Base-by-base conservation (phyloP, 2,888 invertebrate genomes). In the Drosophila borborema region DNA sequence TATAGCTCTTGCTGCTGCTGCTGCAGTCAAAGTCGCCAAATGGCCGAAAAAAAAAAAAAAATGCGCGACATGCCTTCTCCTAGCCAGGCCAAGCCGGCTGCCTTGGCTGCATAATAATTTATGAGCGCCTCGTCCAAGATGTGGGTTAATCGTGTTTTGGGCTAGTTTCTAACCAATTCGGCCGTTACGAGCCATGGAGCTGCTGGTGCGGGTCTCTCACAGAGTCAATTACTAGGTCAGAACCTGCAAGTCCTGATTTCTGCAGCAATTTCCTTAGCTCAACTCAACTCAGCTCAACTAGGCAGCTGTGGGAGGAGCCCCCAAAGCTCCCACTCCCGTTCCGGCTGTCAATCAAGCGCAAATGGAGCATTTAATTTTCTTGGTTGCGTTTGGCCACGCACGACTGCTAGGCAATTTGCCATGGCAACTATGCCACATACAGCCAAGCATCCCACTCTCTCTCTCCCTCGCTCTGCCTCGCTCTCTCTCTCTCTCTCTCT, bases 101-200 rank as follows among this genome's bases (percentile, higher is more conserved):
- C 68, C 65, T 67, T 65, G 73, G 72, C 90, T 90, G 90, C 91
- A 90, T 86, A 91, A 92, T 92, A 93, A 93, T 93, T 93, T 93
- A 93, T 93, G 92, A 92, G 91, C 91, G 92, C 92, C 91, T 91
- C 92, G 91, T 91, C 92, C 91, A 86, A 92, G 92, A 93, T 93
- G 93, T 93, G 93, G 92, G 92, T 93, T 93, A 93, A 92, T 93
- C 93, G 93, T 93, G 92, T 92, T 92, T 90, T 92, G 89, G 91
- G 91, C 92, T 91, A 92, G 90, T 86, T 90, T 83, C 76, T 62
- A 73, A 65, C 54, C 79, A 77, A 67, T 64, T 48, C 48, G 38
- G 23, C 58, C 67, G 53, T 43, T 56, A 54, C 46, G 62, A 65
- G 48, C 56, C 46, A 1, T 8, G 3, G 40, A 62, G 60, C 64